A percentile compares a stretch with the other conserved stretches of the same genome.
These are phyloP conservation scores for Elmis aenea DNA, from an alignment of 2,888 invertebrate genomes.

Conservation along the genomic window DNA sequence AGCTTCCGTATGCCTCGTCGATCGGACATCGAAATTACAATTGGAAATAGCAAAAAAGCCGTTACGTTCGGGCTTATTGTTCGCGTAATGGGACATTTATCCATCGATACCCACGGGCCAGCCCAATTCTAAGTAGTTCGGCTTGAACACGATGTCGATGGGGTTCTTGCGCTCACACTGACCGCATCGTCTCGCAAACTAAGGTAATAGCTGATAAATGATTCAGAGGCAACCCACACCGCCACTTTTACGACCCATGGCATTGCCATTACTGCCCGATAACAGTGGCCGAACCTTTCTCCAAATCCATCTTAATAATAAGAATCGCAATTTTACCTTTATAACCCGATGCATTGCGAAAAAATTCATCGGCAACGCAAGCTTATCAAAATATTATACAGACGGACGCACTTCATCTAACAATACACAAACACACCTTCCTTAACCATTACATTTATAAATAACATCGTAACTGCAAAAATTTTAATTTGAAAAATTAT, in stretches of 20 bases:
- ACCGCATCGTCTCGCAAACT: constrained; percentile 26
- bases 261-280: constrained; percentile 42
- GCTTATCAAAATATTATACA: too few species aligned
- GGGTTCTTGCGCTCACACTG: constrained; percentile 18
- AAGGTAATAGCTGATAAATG: constrained; percentile 42
- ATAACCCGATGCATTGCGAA: too few species aligned
- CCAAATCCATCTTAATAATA: constrained; percentile 31
- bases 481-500: too few species aligned
- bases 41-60: constrained; percentile 46
- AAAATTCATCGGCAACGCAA: too few species aligned
- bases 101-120: constrained; percentile 43
- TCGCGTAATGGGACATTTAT: constrained; percentile 44
- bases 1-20: too few species aligned
- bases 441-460: too few species aligned
- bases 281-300: constrained; percentile 34
- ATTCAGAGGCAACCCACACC: constrained; percentile 38
- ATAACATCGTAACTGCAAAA: too few species aligned
- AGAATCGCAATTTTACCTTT: constrained; percentile 18
- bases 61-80: constrained; percentile 43
- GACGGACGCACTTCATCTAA: too few species aligned
- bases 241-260: constrained; percentile 40
- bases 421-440: too few species aligned
- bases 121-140: too few species aligned
- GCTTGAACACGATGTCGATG: constrained; percentile 17
- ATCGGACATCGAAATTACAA: constrained; percentile 41